Conservation (phyloP, 2,888 invertebrate species). For the Timema podura region DNA sequence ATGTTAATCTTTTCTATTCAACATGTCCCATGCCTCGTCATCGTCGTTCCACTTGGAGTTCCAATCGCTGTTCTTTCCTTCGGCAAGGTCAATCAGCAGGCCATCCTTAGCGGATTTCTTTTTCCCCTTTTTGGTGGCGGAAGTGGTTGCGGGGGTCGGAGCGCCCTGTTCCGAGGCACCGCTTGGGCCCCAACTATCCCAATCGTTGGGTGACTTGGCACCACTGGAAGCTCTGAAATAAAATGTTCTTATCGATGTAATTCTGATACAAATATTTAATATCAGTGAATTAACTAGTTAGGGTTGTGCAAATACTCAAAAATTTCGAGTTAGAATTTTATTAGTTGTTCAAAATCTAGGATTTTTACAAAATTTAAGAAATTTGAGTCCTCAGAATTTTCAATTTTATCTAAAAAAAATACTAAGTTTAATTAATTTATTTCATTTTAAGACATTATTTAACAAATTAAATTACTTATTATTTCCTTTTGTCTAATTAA, state of each 20-base stretch:
- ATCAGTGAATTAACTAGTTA: no score
- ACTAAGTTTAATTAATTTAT: no score
- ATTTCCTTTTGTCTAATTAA: no score
- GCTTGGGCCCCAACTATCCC: slow-evolving; percentile 27
- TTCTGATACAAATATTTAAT: no score
- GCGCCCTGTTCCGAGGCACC: slow-evolving; percentile 14
- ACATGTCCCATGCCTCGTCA: slow-evolving; percentile 58
- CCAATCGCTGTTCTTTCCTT: slow-evolving; percentile 36
- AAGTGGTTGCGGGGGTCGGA: slow-evolving; percentile 3
- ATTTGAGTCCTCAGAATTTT: no score
- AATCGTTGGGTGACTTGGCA: slow-evolving; percentile 23
- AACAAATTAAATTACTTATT: no score
- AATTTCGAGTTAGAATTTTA: no score
- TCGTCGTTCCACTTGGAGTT: slow-evolving; percentile 54
- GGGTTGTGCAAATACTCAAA: no score
- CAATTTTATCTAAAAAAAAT: no score
- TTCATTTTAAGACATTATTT: no score
- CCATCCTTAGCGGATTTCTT: slow-evolving; percentile 39
- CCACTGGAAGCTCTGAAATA: slow-evolving; percentile 14
- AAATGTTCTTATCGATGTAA: not conserved
- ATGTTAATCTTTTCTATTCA: slow-evolving; percentile 46
- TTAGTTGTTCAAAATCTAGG: no score
- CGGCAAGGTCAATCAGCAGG: slow-evolving; percentile 33
- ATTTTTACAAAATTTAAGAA: no score
- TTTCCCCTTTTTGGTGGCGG: slow-evolving; percentile 27